Evolutionary conservation across 1,140 invertebrate species (phyloP).

Genomic region (Drosophila serrata): DNA sequence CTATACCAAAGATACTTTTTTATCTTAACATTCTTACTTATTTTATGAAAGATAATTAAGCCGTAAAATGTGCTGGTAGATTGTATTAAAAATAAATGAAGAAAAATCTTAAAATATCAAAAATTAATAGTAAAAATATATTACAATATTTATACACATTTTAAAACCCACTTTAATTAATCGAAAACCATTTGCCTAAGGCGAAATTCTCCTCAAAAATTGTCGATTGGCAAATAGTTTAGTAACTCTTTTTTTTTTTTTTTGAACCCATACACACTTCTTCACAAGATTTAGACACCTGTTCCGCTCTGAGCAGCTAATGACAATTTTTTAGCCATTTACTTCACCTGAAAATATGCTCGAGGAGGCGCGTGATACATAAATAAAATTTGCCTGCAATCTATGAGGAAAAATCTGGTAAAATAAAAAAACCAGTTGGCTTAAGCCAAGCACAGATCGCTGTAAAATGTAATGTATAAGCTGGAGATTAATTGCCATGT

Average conservation of each 20-base stretch:
- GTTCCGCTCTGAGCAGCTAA: slow-evolving; percentile 29
- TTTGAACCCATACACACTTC: background rate
- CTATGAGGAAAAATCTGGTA: slow-evolving; percentile 32
- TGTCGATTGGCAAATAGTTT: background rate
- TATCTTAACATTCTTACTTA: too few relatives aligned
- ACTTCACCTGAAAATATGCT: slow-evolving; percentile 24
- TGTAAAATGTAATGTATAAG: slow-evolving; percentile 64
- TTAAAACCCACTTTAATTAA: background rate
- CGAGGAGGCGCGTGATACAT: slow-evolving; percentile 55
- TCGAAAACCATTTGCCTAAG: background rate
- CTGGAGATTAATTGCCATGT: slow-evolving; percentile 71
- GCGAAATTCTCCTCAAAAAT: background rate
- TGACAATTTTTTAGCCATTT: slow-evolving; percentile 36
- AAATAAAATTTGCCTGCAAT: slow-evolving; percentile 54
- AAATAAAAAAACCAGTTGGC: slow-evolving; percentile 62
- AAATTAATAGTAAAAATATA: background rate
- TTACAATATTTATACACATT: background rate
- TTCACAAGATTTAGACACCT: slow-evolving; percentile 36
- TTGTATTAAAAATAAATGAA: background rate
- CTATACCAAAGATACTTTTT: too few relatives aligned
- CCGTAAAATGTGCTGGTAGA: background rate
- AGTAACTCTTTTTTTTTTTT: background rate
- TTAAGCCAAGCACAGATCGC: slow-evolving; percentile 24
- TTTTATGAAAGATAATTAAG: background rate
- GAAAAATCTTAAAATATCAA: background rate